These are phyloP conservation scores for Pristionchus pacificus DNA, from an alignment of 1,140 invertebrate genomes.

Conservation along the genomic window DNA sequence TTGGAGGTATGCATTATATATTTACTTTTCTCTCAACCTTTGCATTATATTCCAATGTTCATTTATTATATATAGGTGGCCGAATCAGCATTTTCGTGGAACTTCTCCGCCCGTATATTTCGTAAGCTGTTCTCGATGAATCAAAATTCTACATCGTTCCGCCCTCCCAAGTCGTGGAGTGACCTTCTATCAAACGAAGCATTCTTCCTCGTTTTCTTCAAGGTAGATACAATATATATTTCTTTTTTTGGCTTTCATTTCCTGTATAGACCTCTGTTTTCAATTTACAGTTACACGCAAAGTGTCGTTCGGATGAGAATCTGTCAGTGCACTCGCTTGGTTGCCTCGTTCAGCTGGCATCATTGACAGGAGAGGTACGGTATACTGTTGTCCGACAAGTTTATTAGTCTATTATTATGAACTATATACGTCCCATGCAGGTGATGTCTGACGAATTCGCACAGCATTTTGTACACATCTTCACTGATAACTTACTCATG, in stretches of 20 bases:
- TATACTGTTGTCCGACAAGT: not conserved
- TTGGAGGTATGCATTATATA: constrained; percentile 18
- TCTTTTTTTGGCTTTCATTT: not conserved
- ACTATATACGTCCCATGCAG: no score
- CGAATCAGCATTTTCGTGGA: constrained; percentile 29
- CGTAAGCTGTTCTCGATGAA: constrained; percentile 8
- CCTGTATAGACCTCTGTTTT: not conserved
- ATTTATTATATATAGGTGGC: constrained; percentile 15
- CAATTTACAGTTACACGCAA: constrained; percentile 19
- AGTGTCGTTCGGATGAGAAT: constrained; percentile 18
- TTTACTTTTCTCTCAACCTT: constrained; percentile 11
- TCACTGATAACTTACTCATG: constrained; percentile 8
- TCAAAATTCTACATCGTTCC: not conserved
- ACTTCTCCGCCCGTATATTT: constrained; percentile 26
- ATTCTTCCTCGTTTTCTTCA: constrained; percentile 32
- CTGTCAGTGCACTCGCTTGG: constrained; percentile 23
- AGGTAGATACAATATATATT: constrained; percentile 9
- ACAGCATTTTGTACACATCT: constrained; percentile 12
- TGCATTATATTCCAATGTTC: not conserved
- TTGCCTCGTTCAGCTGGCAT: constrained; percentile 29
- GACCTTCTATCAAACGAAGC: constrained; percentile 26
- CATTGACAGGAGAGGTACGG: constrained; percentile 12
- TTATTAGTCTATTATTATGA: no score
- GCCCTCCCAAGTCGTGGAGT: constrained; percentile 26
- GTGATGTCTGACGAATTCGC: constrained; percentile 10